Evolutionary conservation across 2,888 invertebrate genomes (phyloP).

Genomic region (Colletes collaris): DNA sequence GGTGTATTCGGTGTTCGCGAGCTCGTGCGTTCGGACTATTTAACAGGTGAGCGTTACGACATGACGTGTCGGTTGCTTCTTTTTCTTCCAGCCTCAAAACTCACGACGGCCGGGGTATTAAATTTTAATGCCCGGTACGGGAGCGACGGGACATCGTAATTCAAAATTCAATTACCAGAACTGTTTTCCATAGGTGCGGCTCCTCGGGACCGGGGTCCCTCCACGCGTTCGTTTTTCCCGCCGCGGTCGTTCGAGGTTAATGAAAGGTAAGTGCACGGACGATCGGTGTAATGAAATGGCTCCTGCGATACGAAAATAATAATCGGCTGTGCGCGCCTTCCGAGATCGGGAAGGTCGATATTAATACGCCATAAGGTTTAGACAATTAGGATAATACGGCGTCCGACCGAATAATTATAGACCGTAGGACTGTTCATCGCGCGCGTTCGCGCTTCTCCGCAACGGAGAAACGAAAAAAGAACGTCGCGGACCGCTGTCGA

Average conservation of each 20-base stretch:
- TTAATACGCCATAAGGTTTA: conserved; percentile 47
- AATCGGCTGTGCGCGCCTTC: conserved; percentile 30
- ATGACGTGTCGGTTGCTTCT: conserved; percentile 1
- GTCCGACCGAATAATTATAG: conserved; percentile 45
- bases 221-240: conserved; percentile 10
- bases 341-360: conserved; percentile 45
- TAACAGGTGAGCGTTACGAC: conserved; percentile 26
- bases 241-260: conserved; percentile 44
- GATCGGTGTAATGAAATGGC: conserved; percentile 55
- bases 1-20: conserved; percentile 4
- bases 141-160: conserved; percentile 39
- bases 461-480: conserved; percentile 3
- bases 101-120: conserved; percentile 41
- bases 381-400: conserved; percentile 53
- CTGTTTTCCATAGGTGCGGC: conserved; percentile 26
- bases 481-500: conserved; percentile 6
- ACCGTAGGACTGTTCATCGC: background rate
- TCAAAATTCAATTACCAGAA: conserved; percentile 55
- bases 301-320: conserved; percentile 51
- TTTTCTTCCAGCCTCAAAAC: conserved; percentile 15
- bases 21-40: conserved; percentile 19
- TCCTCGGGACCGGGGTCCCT: background rate
- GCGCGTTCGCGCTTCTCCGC: conserved; percentile 9
- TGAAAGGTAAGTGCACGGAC: conserved; percentile 47
- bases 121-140: conserved; percentile 46